A percentile compares a stretch with the other conserved stretches of the same genome.
Evolutionary conservation across 2,113 vertebrate genomes (phyloP).

Genomic region (Cromileptes altivelis): DNA sequence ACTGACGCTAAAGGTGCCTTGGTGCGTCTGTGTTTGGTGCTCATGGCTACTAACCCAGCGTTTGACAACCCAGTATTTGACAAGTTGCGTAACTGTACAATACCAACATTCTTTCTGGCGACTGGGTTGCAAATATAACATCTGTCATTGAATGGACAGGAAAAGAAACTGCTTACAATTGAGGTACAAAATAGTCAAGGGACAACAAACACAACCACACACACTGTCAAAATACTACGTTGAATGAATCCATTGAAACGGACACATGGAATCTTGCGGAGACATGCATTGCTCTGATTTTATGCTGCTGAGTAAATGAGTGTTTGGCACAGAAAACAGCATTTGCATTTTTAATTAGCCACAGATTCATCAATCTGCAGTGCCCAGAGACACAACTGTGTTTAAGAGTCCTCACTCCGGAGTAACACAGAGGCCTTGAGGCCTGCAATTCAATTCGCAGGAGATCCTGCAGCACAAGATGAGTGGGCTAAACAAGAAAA

Average conservation of each 20-base stretch:
- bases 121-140: no score
- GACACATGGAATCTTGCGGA: slow-evolving; percentile 30
- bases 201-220: neutral
- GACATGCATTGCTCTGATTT: slow-evolving; percentile 36
- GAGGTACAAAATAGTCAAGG: neutral
- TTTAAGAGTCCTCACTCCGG: slow-evolving; percentile 23
- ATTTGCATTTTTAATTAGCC: slow-evolving; percentile 64
- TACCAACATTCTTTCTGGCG: no score
- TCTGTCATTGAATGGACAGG: no score
- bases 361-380: slow-evolving; percentile 28
- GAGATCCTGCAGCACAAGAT: slow-evolving; percentile 17
- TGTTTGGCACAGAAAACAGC: slow-evolving; percentile 33
- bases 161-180: neutral
- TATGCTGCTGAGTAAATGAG: slow-evolving; percentile 34
- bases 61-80: no score
- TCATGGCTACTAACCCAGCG: no score
- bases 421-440: slow-evolving; percentile 9
- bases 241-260: slow-evolving; percentile 16
- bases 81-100: no score
- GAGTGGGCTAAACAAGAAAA: slow-evolving; percentile 10
- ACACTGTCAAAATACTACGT: neutral
- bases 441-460: slow-evolving; percentile 7
- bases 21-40: no score
- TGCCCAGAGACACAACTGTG: slow-evolving; percentile 35
- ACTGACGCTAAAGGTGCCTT: no score